phyloP scores from a whole-genome alignment of 1,140 invertebrate species.

The Spodoptera litura region DNA sequence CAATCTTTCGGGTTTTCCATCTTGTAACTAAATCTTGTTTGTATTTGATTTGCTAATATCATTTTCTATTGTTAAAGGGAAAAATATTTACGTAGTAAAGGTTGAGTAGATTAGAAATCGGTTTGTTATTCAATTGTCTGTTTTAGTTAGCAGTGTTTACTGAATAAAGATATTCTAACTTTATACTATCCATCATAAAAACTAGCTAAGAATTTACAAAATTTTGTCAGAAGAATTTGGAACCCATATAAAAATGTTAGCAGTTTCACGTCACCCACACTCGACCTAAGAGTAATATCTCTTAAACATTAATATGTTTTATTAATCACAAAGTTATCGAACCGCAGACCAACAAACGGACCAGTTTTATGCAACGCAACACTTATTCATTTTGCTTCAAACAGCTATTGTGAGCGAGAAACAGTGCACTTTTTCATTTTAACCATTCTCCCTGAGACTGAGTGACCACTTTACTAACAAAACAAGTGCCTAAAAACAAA shows the following conservation, averaged over 20 bases:
- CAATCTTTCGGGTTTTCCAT: conserved; percentile 39
- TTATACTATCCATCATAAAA: background rate
- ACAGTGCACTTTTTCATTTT: conserved; percentile 32
- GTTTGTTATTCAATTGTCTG: conserved; percentile 5
- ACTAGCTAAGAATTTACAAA: too few species aligned
- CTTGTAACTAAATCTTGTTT: conserved; percentile 17
- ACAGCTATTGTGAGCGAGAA: conserved; percentile 52
- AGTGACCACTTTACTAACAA: background rate
- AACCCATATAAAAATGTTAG: too few species aligned
- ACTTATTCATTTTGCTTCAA: conserved; percentile 56
- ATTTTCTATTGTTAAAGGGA: conserved; percentile 28
- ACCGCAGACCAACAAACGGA: conserved; percentile 49
- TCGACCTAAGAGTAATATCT: too few species aligned
- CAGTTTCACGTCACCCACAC: too few species aligned
- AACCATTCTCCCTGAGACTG: background rate
- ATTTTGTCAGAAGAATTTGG: too few species aligned
- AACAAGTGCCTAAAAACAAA: background rate
- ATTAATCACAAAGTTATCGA: conserved; percentile 50
- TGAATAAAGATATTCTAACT: background rate
- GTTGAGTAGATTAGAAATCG: background rate
- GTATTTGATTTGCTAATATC: conserved; percentile 35
- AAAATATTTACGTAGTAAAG: background rate
- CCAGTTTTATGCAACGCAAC: conserved; percentile 56
- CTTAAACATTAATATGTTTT: too few species aligned
- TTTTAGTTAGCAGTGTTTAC: background rate